Evolutionary conservation across 2,113 vertebrate genomes (phyloP).

Genomic region (Mesitornis unicolor): DNA sequence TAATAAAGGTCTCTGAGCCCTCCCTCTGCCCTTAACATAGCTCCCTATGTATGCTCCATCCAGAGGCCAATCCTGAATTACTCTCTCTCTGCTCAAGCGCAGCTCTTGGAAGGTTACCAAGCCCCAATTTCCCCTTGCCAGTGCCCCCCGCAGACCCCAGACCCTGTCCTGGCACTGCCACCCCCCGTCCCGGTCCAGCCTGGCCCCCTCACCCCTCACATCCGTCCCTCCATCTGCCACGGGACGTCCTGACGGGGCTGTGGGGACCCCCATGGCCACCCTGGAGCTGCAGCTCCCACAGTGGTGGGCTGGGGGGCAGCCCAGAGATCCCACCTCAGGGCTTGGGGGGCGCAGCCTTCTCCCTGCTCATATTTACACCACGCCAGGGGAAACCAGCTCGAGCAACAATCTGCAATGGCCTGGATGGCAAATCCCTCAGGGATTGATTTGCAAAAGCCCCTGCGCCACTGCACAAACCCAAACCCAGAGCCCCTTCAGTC

Average conservation of each 20-base stretch:
- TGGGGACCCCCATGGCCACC: neutral
- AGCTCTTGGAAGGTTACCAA: neutral
- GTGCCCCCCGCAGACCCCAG: neutral
- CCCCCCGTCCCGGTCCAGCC: neutral
- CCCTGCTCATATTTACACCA: neutral
- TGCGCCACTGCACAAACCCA: neutral
- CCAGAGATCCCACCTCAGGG: neutral
- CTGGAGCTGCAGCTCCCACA: accelerated
- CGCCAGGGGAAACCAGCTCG: accelerated
- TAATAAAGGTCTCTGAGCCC: accelerated
- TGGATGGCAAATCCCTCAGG: neutral
- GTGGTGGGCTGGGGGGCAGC: neutral
- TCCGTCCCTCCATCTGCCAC: accelerated
- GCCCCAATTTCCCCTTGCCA: neutral
- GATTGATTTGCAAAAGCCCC: neutral
- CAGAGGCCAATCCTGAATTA: neutral
- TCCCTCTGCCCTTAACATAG: neutral
- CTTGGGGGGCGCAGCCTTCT: accelerated
- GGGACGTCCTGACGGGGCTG: neutral
- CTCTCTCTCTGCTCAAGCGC: neutral
- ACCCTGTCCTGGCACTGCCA: neutral
- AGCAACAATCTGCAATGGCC: neutral
- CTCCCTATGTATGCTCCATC: neutral
- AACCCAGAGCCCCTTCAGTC: neutral
- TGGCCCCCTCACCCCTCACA: neutral